These are phyloP conservation scores for Caenorhabditis sinica DNA, from an alignment of 2,888 invertebrate genomes.

Conservation along the genomic window DNA sequence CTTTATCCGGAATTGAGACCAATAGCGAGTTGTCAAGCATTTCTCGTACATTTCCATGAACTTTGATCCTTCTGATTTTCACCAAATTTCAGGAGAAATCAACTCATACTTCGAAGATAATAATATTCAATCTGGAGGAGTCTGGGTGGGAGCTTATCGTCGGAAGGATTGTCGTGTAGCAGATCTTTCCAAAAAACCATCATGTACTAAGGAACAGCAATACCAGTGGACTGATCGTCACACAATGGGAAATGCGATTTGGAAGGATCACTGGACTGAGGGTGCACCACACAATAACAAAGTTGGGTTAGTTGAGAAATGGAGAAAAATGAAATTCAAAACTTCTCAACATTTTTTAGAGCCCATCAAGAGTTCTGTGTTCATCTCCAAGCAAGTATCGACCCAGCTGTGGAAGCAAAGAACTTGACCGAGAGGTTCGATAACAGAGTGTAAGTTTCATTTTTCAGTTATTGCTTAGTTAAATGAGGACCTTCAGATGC, in stretches of 20 bases:
- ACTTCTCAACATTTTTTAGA: conserved; percentile 1
- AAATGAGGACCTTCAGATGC: conserved; percentile 1
- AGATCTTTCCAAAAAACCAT: conserved; percentile 11
- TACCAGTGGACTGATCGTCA: conserved; percentile 53
- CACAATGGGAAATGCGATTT: conserved; percentile 23
- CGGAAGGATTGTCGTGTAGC: conserved; percentile 17
- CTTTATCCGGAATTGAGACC: conserved; percentile 46
- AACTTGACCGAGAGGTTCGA: conserved; percentile 35
- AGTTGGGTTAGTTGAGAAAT: background rate
- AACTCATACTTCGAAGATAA: background rate
- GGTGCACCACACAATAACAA: conserved; percentile 51
- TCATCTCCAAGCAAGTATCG: conserved; percentile 43
- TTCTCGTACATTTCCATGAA: background rate
- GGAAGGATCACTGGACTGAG: conserved; percentile 34
- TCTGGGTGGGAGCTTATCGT: conserved; percentile 57
- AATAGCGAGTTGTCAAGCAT: conserved; percentile 20
- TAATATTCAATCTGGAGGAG: conserved; percentile 28
- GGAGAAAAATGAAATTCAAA: background rate
- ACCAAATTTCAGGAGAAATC: conserved; percentile 15
- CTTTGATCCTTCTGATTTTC: background rate
- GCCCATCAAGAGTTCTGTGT: conserved; percentile 35
- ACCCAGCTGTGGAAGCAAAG: conserved; percentile 3
- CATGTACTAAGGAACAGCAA: conserved; percentile 19
- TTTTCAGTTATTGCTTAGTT: background rate
- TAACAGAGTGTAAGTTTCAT: conserved; percentile 41